Evolutionary conservation across 2,797 vertebrate genomes (phyloP).

Genomic region (Chaetodon trifasciatus): DNA sequence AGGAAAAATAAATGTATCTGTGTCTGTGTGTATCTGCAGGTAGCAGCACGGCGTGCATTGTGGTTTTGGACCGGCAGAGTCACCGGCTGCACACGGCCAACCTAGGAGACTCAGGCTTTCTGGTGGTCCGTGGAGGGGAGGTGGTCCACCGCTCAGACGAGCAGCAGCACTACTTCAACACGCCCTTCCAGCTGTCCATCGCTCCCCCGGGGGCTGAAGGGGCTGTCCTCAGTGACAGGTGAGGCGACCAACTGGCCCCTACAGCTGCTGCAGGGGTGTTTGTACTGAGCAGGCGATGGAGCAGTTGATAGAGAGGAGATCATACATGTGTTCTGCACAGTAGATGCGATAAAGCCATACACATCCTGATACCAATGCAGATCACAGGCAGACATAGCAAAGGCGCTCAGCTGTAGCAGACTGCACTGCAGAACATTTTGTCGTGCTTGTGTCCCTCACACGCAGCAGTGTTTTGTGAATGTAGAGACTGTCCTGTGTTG

Average conservation of each 20-base stretch:
- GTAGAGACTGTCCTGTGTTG: slow-evolving; percentile 8
- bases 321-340: not conserved
- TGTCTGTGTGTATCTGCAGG: slow-evolving; percentile 77
- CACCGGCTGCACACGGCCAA: slow-evolving; percentile 97
- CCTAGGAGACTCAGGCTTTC: slow-evolving; percentile 96
- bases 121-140: slow-evolving; percentile 96
- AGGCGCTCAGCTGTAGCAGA: not conserved
- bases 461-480: slow-evolving; percentile 18
- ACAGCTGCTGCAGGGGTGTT: not conserved
- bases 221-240: slow-evolving; percentile 97
- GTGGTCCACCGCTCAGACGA: slow-evolving; percentile 98
- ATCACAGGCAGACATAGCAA: slow-evolving; percentile 9
- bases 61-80: slow-evolving; percentile 94
- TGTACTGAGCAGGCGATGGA: not conserved
- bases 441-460: not conserved
- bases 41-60: slow-evolving; percentile 98
- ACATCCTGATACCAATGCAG: slow-evolving; percentile 11
- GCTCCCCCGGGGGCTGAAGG: slow-evolving; percentile 95
- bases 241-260: slow-evolving; percentile 20
- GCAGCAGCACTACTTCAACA: slow-evolving; percentile 99
- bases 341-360: not conserved
- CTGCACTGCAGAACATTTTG: slow-evolving; percentile 12
- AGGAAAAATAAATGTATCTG: not conserved
- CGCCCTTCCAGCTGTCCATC: slow-evolving; percentile 98
- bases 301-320: not conserved